Evolutionary conservation across 2,113 vertebrate species (phyloP).

Genomic region (human (Homo sapiens)): DNA sequence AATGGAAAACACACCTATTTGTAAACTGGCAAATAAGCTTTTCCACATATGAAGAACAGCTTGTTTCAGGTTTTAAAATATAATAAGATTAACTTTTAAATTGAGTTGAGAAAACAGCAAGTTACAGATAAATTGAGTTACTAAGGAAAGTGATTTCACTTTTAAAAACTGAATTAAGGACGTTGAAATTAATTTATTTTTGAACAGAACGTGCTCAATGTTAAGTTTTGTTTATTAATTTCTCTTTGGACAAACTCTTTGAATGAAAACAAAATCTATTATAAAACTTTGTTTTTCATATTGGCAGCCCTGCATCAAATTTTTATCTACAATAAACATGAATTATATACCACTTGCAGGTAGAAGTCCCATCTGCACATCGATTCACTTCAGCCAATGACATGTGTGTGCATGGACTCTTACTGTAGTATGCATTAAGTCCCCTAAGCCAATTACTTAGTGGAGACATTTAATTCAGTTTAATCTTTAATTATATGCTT

Average conservation of each 20-base stretch:
- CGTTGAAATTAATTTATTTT: constrained; percentile 71
- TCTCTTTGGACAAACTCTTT: constrained; percentile 29
- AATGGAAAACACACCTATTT: not conserved
- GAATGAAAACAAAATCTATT: constrained; percentile 28
- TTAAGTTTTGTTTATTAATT: constrained; percentile 52
- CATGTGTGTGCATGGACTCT: not conserved
- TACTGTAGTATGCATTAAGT: not conserved
- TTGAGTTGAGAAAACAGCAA: constrained; percentile 50
- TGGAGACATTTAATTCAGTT: constrained; percentile 7
- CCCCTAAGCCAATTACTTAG: not conserved
- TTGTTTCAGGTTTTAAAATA: constrained; percentile 59
- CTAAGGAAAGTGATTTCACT: constrained; percentile 39
- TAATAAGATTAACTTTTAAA: constrained; percentile 68
- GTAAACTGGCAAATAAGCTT: not conserved
- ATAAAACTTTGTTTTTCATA: constrained; percentile 47
- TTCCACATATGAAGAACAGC: not conserved
- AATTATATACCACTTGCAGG: not conserved
- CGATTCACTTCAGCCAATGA: not conserved
- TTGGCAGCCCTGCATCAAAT: not conserved
- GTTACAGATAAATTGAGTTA: constrained; percentile 66
- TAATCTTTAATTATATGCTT: not conserved
- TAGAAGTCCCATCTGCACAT: not conserved
- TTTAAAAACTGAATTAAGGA: constrained; percentile 66
- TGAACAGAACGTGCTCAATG: constrained; percentile 37
- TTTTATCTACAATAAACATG: not conserved